Base-by-base conservation (phyloP, 1,140 invertebrate species). In the Drosophila sp. region DNA sequence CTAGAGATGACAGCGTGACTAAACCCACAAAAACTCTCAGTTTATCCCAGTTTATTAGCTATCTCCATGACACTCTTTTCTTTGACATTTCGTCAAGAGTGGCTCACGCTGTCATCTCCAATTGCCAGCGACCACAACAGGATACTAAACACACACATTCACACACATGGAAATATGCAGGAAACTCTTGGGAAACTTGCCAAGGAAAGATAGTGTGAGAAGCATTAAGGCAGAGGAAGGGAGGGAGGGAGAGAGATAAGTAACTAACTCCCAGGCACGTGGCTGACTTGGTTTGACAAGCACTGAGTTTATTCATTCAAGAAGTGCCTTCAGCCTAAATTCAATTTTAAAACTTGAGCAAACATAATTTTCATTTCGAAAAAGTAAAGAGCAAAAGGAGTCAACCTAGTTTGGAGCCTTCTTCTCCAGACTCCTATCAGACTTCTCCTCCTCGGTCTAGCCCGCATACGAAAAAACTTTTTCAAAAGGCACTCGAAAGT, bases 351-450 rank as follows among this genome's bases (percentile, higher is more conserved):
- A 63, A 80, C 72, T 79, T 60, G 58, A 47, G 66, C 76, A 89
- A 87, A 87, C 83, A 83, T 66, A 72, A 77, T 81, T 82, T 77
- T 74, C 50, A 76, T 47, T 50, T 50, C 47, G 35, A 27, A 68
- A 70, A 78, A 75, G 47, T 62, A 69, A 50, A 65, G 35, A 68
- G 58, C 54, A 61, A 33, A 11, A 47, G 57, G 17, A 57, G 64
- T 64, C 83, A 89, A 87, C 80, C 84, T 73, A 89, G 80, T 89
- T 87, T 66, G 50, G 38, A 61, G 64, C 72, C 40, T 65, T 40
- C 65, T 50, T 35, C 47, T 27, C 66, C 72, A 77, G 73, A 77
- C 73, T 77, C 54, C 11, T 25, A 35, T 66, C 72, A 76, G 72
- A 76, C 17, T 32, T 4, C 27, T 17, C 1, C 8, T n/a, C 11